These are phyloP conservation scores for Fregata magnificens DNA, from an alignment of 2,113 vertebrate species.

Conservation along the genomic window DNA sequence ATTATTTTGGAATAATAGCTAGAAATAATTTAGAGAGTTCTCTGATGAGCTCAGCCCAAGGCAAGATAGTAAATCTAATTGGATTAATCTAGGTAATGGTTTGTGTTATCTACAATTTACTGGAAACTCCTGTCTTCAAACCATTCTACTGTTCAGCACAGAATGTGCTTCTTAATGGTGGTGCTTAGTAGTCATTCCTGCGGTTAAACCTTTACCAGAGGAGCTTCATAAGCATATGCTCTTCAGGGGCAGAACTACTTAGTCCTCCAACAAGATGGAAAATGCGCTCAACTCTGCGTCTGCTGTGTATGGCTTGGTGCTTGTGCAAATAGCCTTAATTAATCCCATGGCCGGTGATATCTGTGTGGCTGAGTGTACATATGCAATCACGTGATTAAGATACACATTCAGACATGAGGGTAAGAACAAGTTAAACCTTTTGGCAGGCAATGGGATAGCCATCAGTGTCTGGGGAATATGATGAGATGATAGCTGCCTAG, in stretches of 20 bases:
- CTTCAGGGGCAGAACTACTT: neutral
- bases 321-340: neutral
- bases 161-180: fast-evolving
- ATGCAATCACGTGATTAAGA: fast-evolving
- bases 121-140: neutral
- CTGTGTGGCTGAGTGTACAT: fast-evolving
- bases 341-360: neutral
- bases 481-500: neutral
- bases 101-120: neutral
- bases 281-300: neutral
- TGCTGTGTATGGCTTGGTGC: neutral
- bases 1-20: neutral
- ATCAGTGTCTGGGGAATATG: neutral
- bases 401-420: neutral
- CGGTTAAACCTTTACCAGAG: neutral
- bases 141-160: neutral
- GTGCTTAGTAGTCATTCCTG: neutral
- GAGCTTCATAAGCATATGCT: neutral
- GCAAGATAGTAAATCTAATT: neutral
- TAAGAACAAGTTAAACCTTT: neutral
- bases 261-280: neutral
- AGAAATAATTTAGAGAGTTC: neutral
- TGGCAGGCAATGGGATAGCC: neutral
- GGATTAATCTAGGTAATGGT: neutral
- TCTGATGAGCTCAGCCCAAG: neutral